Conservation (phyloP, 2,888 invertebrate species). For the Cephonodes hylas region DNA sequence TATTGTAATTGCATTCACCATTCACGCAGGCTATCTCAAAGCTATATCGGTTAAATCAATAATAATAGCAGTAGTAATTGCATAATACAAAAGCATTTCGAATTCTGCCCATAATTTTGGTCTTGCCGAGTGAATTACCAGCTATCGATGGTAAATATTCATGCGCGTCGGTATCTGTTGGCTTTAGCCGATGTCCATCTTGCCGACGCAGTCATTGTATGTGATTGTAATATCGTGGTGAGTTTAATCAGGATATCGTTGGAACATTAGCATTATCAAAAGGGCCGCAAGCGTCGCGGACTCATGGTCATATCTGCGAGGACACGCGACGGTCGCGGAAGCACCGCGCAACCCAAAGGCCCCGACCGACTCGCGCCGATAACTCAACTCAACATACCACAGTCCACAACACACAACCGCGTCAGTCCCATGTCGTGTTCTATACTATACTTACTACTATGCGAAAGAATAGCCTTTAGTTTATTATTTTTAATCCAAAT, state of each 20-base stretch:
- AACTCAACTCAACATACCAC: constrained; percentile 72
- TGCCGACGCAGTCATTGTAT: constrained; percentile 64
- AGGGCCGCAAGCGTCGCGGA: constrained; percentile 52
- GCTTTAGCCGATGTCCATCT: constrained; percentile 63
- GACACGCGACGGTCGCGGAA: constrained; percentile 73
- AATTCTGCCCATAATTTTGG: constrained; percentile 8
- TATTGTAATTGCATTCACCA: neutral
- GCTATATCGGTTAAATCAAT: neutral
- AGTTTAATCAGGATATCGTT: constrained; percentile 58
- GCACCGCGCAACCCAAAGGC: constrained; percentile 62
- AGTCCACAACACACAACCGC: constrained; percentile 74
- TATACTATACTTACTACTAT: constrained; percentile 25
- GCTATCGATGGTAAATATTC: constrained; percentile 52
- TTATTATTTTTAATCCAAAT: neutral
- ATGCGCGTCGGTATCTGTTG: constrained; percentile 51
- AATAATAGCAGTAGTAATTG: neutral
- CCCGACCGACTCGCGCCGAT: constrained; percentile 68
- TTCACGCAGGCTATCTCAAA: no score
- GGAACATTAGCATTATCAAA: constrained; percentile 78
- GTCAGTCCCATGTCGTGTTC: constrained; percentile 53
- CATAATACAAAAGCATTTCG: neutral
- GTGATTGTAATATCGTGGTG: constrained; percentile 63
- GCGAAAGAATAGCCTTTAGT: neutral
- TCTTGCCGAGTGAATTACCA: constrained; percentile 42
- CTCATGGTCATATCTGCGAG: constrained; percentile 71